Percentiles rank a stretch among this genome's conserved stretches.
These are phyloP conservation scores for Heliconius hewitsoni DNA, from an alignment of 1,140 invertebrate species.

Conservation along the genomic window DNA sequence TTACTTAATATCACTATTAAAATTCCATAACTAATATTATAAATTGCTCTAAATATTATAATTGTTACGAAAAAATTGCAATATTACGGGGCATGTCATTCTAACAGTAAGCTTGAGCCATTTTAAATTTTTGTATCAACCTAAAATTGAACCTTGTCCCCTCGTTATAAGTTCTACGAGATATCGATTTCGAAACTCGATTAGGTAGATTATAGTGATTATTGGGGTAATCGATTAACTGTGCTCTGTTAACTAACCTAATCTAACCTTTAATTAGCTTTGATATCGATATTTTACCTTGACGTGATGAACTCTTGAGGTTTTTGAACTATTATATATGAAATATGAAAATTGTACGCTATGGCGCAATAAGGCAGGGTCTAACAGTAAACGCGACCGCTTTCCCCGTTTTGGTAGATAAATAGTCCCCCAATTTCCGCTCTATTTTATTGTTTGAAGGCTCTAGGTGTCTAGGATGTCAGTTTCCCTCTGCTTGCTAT, in stretches of 20 bases:
- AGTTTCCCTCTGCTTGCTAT: too few species aligned
- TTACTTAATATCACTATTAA: too few species aligned
- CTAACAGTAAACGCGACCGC: too few species aligned
- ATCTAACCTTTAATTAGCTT: constrained; percentile 9
- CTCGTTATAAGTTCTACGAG: not conserved
- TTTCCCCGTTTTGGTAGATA: too few species aligned
- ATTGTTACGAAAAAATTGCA: not conserved
- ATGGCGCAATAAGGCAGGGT: too few species aligned
- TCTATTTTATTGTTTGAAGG: too few species aligned
- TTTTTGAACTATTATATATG: not conserved
- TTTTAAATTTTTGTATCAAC: not conserved
- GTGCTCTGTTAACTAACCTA: not conserved
- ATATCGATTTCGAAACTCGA: not conserved
- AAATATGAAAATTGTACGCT: not conserved
- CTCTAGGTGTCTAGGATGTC: too few species aligned
- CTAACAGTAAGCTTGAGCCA: not conserved
- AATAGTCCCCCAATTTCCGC: too few species aligned
- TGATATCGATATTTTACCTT: not conserved
- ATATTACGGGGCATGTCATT: not conserved
- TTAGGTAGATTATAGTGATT: not conserved
- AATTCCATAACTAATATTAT: not conserved
- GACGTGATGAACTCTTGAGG: not conserved
- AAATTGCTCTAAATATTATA: not conserved
- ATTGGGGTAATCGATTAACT: constrained; percentile 5
- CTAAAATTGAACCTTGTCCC: not conserved